Evolutionary conservation across 1,140 invertebrate genomes (phyloP).

Genomic region (Leptopilina boulardi): DNA sequence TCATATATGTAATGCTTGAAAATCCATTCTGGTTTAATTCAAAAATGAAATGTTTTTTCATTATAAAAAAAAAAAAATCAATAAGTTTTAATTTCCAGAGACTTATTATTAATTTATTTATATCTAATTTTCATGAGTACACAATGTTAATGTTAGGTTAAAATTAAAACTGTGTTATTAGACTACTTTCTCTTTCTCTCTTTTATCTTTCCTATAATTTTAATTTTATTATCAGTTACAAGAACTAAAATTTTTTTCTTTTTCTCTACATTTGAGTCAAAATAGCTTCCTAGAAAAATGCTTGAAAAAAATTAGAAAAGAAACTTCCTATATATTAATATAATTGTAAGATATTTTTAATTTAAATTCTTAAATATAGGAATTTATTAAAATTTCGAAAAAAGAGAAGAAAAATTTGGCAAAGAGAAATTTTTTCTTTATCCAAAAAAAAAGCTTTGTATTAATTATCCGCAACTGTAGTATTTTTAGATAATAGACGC

Average conservation of each 20-base stretch:
- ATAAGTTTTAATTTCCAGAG: background rate
- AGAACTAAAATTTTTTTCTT: background rate
- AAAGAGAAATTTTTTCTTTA: background rate
- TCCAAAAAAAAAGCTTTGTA: constrained; percentile 20
- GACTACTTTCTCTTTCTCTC: constrained; percentile 58
- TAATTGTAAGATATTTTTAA: too few relatives aligned
- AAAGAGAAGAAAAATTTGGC: background rate
- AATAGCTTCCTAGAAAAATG: background rate
- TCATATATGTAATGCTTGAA: constrained; percentile 31
- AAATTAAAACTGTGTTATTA: constrained; percentile 64
- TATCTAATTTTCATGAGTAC: constrained; percentile 17
- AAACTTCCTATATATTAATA: background rate
- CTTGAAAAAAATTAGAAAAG: background rate
- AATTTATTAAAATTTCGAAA: background rate
- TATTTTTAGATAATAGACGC: constrained; percentile 45
- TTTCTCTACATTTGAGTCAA: too few relatives aligned
- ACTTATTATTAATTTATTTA: constrained; percentile 16
- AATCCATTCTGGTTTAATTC: background rate
- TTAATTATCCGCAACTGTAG: constrained; percentile 30
- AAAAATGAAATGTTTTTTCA: background rate
- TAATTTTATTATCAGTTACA: constrained; percentile 22
- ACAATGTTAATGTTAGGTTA: constrained; percentile 46
- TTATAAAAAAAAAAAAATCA: background rate
- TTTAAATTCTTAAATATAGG: background rate
- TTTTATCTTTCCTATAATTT: constrained; percentile 40